Conservation (phyloP, 1,140 invertebrate genomes). For the Idris sp. region DNA sequence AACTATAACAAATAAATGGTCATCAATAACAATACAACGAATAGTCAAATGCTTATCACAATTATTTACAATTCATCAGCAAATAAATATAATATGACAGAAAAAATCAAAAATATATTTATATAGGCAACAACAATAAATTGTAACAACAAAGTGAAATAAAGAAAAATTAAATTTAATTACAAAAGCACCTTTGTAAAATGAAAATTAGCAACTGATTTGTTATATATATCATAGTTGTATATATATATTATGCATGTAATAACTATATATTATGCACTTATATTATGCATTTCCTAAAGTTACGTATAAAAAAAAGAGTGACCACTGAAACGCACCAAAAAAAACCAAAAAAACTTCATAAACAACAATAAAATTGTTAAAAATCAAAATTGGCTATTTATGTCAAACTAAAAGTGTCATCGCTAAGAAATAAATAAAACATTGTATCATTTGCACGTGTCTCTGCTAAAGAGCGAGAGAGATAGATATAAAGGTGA, state of each 20-base stretch:
- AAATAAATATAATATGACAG: constrained; percentile 3
- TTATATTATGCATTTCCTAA: no score
- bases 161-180: neutral
- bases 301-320: no score
- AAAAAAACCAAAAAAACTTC: constrained; percentile 1
- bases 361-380: constrained; percentile 1
- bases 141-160: constrained; percentile 2
- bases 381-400: constrained; percentile 50
- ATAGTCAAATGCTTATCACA: constrained; percentile 16
- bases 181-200: constrained; percentile 8
- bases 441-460: constrained; percentile 57
- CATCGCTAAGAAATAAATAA: constrained; percentile 74
- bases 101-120: constrained; percentile 14
- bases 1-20: constrained; percentile 9
- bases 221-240: no score
- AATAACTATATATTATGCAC: no score
- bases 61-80: constrained; percentile 29
- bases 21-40: constrained; percentile 19
- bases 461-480: constrained; percentile 49
- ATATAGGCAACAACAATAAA: constrained; percentile 21
- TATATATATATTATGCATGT: no score
- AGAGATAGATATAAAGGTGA: constrained; percentile 18
- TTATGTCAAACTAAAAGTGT: constrained; percentile 53
- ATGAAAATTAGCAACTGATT: neutral
- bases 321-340: constrained; percentile 27